A percentile compares a stretch with the other conserved stretches of the same genome.
Conservation (phyloP, 2,888 invertebrate species). For the Oligia strigilis region DNA sequence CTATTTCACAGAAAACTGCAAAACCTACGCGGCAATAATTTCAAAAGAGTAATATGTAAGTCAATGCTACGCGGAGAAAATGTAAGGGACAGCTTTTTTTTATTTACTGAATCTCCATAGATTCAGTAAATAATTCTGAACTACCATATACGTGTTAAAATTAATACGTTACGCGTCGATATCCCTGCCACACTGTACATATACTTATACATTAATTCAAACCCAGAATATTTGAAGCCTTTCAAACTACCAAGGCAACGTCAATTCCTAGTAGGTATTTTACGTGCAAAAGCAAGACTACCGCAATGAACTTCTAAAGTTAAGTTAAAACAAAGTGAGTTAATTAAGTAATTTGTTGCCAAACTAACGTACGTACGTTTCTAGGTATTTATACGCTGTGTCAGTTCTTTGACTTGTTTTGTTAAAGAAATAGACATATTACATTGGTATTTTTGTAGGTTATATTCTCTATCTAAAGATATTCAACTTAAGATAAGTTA, state of each 20-base stretch:
- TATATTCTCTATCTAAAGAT: not conserved
- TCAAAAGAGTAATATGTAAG: too few relatives aligned
- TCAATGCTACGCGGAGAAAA: too few relatives aligned
- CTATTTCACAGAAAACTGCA: too few relatives aligned
- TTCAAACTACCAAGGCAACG: not conserved
- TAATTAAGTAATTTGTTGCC: conserved; percentile 9
- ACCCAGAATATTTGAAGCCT: not conserved
- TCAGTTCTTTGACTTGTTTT: not conserved
- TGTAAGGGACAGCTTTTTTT: too few relatives aligned
- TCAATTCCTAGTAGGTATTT: not conserved
- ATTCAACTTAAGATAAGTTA: not conserved
- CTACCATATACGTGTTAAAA: too few relatives aligned
- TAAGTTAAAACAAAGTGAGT: conserved; percentile 1
- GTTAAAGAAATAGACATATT: not conserved
- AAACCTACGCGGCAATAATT: too few relatives aligned
- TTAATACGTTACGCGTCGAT: too few relatives aligned
- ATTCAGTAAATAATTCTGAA: too few relatives aligned
- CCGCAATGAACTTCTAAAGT: not conserved
- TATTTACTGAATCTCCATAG: too few relatives aligned
- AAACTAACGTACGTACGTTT: not conserved
- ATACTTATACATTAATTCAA: too few relatives aligned
- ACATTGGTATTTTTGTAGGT: not conserved
- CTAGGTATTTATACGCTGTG: not conserved
- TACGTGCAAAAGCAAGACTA: not conserved
- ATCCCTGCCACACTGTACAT: too few relatives aligned